Base-by-base conservation (phyloP, 2,797 vertebrate genomes). In the Helarctos malayanus region DNA sequence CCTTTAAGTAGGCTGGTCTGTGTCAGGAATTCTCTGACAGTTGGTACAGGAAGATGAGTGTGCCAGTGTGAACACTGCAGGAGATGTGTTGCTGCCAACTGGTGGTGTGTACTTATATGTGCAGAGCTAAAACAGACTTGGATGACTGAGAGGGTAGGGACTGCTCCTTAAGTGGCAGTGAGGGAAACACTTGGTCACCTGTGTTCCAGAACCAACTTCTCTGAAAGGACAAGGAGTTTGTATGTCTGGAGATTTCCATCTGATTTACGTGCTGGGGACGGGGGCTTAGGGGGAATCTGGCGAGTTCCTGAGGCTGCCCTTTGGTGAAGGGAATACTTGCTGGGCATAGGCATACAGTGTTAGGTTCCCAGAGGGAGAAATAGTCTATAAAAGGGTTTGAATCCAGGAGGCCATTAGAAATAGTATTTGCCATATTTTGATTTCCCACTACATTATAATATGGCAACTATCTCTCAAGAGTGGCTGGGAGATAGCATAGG, bases 21-120 rank as follows among this genome's bases (percentile, higher is more conserved):
- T 69, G 71, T 94, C 23, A 75, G 69, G 45, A 93, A 84, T 94
- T 91, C 78, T 94, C 94, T 89, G 79, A 94, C 94, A 96, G 97
- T 59, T 96, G 92, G 89, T 83, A 87, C 23, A 61, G 76, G 35
- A 94, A 69, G 81, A 83, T 2, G 4, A n/a, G 8, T 69, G 63
- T 54, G 85, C 89, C 96, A 86, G 16, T 32, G 78, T 61, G 83
- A 96, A 82, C 47, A 57, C 92, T 76, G 76, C 92, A 89, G 78
- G 75, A 63, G 29, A 49, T 19, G 29, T 75, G 27, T 10, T 80
- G 54, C 80, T 96, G 82, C 97, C 86, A 85, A 59, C 73, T 59
- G 47, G 57, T 79, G 61, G 84, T 63, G 61, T 87, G 13, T 47
- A 52, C 27, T 79, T 75, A 35, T 11, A n/a, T 41, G 25, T 41